These are phyloP conservation scores for Dasyprocta punctata DNA, from an alignment of 2,113 vertebrate species.

Conservation along the genomic window DNA sequence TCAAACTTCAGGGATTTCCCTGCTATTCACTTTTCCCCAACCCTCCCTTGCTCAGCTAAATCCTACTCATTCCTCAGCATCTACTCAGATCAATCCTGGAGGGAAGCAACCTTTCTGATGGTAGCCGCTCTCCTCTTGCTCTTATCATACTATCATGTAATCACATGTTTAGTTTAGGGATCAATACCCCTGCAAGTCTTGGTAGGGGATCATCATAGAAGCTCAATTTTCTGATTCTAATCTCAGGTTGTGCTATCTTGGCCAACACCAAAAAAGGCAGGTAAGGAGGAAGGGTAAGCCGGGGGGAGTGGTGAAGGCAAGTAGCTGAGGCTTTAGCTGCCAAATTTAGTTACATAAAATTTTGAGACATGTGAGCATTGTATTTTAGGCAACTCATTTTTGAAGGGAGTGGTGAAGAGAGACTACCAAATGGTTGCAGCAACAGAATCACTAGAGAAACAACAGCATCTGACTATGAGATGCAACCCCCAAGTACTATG, in stretches of 20 bases:
- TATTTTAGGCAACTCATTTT: neutral
- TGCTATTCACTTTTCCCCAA: neutral
- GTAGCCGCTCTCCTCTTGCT: neutral
- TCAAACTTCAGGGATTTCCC: neutral
- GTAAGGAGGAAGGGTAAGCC: neutral
- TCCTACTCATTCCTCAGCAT: neutral
- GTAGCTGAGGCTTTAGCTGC: neutral
- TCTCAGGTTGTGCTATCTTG: slow-evolving; percentile 25
- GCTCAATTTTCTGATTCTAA: slow-evolving; percentile 34
- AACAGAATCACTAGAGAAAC: neutral
- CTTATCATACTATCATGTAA: neutral
- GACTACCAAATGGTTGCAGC: neutral
- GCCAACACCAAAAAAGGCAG: neutral
- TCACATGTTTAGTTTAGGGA: neutral
- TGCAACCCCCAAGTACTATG: no score
- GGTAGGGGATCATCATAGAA: neutral
- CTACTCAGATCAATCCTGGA: neutral
- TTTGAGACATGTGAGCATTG: neutral
- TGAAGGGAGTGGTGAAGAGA: neutral
- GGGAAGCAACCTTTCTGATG: neutral
- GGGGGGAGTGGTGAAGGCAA: neutral
- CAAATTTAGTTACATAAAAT: neutral
- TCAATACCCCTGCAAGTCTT: neutral
- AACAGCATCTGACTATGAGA: neutral
- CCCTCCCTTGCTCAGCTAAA: neutral